Evolutionary conservation across 2,888 invertebrate species (phyloP), one percentile per base, ranked within the genome.

Genomic region (Schizotus pectinicornis): DNA sequence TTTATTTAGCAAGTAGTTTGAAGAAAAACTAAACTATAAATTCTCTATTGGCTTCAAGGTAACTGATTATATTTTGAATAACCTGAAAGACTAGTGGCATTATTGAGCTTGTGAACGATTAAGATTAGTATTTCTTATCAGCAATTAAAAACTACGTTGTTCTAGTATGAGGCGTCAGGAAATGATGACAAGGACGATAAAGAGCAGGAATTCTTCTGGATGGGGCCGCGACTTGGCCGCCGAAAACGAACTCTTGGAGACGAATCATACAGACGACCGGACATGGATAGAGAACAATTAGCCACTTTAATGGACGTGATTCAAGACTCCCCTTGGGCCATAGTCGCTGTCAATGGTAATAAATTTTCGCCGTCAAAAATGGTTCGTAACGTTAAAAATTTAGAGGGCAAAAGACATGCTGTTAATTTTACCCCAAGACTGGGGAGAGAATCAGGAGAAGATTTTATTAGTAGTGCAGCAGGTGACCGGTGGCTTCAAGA

Each of bases 151-250:
- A 31, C 1, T 12, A 13, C 9, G 32, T 2, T 9, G 8, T 43
- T 43, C 1, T 3, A 43, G 43, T 32, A 43, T 43, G 43, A 32
- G 2, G 9, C 8, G 9, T 2, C 12, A 32, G 5, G 12, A 11
- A 11, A 43, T 32, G 43, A 43, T 8, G 43, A 32, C 1, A 32
- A 45, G 31, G 12, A 7, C 22, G 47, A 36, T 34, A 35, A 49
- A 39, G 30, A 39, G 5, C 22, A 22, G 5, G 22, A 22, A 22
- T 55, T 70, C 3, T 77, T 82, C 77, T 84, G 83, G 83, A 83
- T 84, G 60, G 83, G 83, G 1, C 83, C 84, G 1, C 76, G 83
- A 55, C 73, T 84, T n/a, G 84, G 83, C 5, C 80, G 82, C 59
- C 79, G 79, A 61, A 83, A 82, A 63, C 75, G 82, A 36, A 74